phyloP scores from a whole-genome alignment of 2,113 vertebrate species.

The Hippocampus zosterae region DNA sequence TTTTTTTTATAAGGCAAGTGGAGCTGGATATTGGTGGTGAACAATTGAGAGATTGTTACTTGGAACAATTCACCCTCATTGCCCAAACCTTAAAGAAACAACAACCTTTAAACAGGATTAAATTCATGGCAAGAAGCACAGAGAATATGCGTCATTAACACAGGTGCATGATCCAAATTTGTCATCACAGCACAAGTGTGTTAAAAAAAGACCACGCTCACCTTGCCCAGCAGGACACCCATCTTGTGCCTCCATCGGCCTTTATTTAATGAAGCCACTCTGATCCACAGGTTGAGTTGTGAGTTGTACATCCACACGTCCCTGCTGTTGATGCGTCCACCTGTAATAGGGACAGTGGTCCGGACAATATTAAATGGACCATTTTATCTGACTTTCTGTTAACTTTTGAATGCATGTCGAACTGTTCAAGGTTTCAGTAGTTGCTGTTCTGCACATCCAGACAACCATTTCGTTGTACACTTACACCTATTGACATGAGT shows the following conservation, averaged over 20 bases:
- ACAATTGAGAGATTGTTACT: neutral
- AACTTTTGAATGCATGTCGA: too few species aligned
- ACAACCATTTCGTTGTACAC: too few species aligned
- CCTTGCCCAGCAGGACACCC: slow-evolving; percentile 96
- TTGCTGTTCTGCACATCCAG: too few species aligned
- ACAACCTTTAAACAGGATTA: too few species aligned
- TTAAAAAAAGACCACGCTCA: slow-evolving; percentile 57
- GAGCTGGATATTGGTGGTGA: neutral
- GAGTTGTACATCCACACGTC: slow-evolving; percentile 99
- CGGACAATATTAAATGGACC: neutral
- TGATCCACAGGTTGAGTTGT: slow-evolving; percentile 96
- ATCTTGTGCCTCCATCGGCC: slow-evolving; percentile 99
- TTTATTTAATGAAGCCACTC: slow-evolving; percentile 96
- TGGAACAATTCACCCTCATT: neutral
- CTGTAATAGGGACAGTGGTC: slow-evolving; percentile 57
- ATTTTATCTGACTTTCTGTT: too few species aligned
- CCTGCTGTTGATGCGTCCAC: slow-evolving; percentile 94
- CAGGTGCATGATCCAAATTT: neutral
- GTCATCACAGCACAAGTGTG: neutral
- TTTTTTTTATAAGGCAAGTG: neutral
- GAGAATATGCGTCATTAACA: neutral
- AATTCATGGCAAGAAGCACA: neutral
- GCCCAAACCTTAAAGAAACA: too few species aligned
- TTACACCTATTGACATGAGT: neutral
- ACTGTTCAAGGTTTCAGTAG: too few species aligned